These are phyloP conservation scores for Drosophila peninsularis DNA, from an alignment of 2,888 invertebrate species.

Conservation along the genomic window DNA sequence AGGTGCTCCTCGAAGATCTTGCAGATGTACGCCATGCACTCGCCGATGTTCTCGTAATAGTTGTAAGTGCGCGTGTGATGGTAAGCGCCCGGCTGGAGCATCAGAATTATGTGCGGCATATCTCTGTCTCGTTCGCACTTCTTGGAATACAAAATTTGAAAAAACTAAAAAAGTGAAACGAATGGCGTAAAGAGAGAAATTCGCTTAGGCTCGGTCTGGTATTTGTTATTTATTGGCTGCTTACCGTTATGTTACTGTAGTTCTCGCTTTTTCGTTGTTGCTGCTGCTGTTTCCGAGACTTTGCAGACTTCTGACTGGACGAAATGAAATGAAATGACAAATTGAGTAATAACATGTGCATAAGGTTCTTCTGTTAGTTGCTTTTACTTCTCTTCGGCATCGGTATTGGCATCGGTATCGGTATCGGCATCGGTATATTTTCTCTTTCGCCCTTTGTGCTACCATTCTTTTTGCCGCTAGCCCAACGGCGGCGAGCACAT, in stretches of 20 bases:
- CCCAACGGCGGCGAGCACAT: neutral
- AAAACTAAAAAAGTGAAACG: neutral
- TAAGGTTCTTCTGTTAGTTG: neutral
- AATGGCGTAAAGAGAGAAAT: neutral
- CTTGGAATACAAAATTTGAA: neutral
- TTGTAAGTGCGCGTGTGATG: conserved; percentile 99
- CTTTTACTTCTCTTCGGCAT: neutral
- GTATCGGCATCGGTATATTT: conserved; percentile 7
- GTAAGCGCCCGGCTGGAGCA: conserved; percentile 96
- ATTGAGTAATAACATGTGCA: neutral
- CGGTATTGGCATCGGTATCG: neutral
- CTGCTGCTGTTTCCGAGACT: conserved; percentile 39
- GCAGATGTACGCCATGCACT: conserved; percentile 99
- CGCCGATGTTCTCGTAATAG: conserved; percentile 98
- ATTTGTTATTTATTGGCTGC: neutral
- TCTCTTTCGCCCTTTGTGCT: conserved; percentile 10
- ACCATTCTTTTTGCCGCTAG: conserved; percentile 66
- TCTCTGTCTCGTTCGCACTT: conserved; percentile 4
- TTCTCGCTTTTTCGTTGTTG: neutral
- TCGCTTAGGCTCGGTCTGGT: neutral
- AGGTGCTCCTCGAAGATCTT: conserved; percentile 99
- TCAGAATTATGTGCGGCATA: conserved; percentile 97
- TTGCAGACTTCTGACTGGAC: conserved; percentile 2
- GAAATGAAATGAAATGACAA: neutral
- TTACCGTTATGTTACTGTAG: neutral